Conservation (phyloP, 2,888 invertebrate species). For the Blomia tropicalis region DNA sequence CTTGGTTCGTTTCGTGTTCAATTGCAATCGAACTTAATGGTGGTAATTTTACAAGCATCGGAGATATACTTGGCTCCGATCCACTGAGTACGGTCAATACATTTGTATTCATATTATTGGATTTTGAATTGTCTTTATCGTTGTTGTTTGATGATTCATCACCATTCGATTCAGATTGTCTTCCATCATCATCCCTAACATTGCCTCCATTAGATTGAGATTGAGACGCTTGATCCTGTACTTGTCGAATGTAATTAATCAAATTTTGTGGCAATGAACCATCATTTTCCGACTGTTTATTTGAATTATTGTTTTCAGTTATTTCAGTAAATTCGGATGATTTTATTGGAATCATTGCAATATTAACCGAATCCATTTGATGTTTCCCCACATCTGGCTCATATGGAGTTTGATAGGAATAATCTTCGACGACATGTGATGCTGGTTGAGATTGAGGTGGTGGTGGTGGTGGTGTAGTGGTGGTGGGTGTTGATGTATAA, state of each 20-base stretch:
- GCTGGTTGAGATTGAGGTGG: background rate
- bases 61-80: background rate
- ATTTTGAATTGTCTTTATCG: background rate
- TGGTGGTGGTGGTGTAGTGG: background rate
- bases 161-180: background rate
- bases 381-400: background rate
- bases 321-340: background rate
- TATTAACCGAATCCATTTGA: background rate
- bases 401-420: background rate
- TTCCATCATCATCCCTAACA: too few relatives aligned
- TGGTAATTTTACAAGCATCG: background rate
- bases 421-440: background rate
- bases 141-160: background rate
- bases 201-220: background rate
- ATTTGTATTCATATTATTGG: too few relatives aligned
- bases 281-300: background rate
- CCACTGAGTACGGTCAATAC: background rate
- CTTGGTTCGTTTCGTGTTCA: background rate
- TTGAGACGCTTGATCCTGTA: background rate
- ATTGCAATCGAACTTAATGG: background rate
- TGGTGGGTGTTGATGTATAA: background rate
- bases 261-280: background rate
- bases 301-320: background rate
- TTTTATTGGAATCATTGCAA: slow-evolving; percentile 4
- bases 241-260: slow-evolving; percentile 5